Evolutionary conservation across 2,888 invertebrate species (phyloP).

Genomic region (Gastracanthus pulcherrimus): DNA sequence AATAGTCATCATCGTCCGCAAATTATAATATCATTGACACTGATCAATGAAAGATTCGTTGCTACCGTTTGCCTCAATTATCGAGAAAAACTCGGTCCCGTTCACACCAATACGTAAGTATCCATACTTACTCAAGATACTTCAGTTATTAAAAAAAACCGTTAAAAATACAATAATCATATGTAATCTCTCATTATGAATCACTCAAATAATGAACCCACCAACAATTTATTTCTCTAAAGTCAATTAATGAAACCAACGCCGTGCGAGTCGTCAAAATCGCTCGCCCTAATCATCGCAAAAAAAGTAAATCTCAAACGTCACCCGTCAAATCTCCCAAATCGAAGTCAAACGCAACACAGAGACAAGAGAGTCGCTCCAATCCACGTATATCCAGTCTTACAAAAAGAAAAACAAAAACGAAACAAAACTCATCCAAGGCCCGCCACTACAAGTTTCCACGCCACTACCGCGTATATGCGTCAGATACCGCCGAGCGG

Average conservation of each 20-base stretch:
- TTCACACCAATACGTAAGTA: not conserved
- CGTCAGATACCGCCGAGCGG: constrained; percentile 48
- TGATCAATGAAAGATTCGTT: not conserved
- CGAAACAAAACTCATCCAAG: too few species aligned
- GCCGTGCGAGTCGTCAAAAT: too few species aligned
- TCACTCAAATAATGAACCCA: not conserved
- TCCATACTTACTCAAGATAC: not conserved
- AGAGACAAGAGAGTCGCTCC: constrained; percentile 17
- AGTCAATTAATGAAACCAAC: too few species aligned
- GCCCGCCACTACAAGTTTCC: constrained; percentile 51
- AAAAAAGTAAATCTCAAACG: constrained; percentile 5
- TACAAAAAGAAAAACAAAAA: constrained; percentile 45
- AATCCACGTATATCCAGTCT: constrained; percentile 57
- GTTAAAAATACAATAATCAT: not conserved
- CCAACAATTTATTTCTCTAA: not conserved
- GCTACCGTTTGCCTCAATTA: not conserved
- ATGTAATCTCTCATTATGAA: not conserved
- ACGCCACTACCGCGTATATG: constrained; percentile 49
- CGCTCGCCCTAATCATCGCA: too few species aligned
- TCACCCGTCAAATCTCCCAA: not conserved
- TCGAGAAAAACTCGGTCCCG: not conserved
- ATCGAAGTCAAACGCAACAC: constrained; percentile 4
- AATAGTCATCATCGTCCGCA: constrained; percentile 20
- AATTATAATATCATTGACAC: constrained; percentile 36
- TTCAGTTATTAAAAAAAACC: not conserved